Conservation (phyloP, 2,888 invertebrate species). For the Carterocephalus palaemon region DNA sequence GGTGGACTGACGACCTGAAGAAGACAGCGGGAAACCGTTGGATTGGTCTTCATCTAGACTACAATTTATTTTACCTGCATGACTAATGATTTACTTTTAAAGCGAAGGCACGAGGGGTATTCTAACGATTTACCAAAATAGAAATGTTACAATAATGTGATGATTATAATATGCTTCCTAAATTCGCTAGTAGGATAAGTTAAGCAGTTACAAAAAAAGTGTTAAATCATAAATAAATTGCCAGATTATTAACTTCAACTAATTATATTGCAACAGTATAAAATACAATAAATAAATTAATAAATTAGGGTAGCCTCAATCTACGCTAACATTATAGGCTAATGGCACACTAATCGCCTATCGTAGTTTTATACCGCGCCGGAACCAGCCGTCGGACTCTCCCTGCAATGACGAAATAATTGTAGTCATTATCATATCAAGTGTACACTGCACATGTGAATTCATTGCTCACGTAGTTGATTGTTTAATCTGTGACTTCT, state of each 20-base stretch:
- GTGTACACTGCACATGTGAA: constrained; percentile 19
- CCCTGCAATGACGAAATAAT: constrained; percentile 26
- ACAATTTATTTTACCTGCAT: too few species aligned
- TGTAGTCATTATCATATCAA: constrained; percentile 30
- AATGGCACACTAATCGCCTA: constrained; percentile 27
- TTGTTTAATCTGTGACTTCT: constrained; percentile 27
- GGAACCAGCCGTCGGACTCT: constrained; percentile 14
- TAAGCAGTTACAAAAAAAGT: too few species aligned
- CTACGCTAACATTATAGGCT: constrained; percentile 22
- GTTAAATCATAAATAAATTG: too few species aligned
- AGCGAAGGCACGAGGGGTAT: too few species aligned
- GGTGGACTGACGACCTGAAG: too few species aligned
- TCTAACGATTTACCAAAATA: too few species aligned
- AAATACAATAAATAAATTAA: constrained; percentile 24
- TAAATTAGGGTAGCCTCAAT: constrained; percentile 24
- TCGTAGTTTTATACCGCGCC: constrained; percentile 14
- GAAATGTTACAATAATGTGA: too few species aligned
- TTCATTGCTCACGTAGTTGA: constrained; percentile 3
- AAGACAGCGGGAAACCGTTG: too few species aligned
- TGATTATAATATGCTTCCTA: too few species aligned
- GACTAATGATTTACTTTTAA: too few species aligned
- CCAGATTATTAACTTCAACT: constrained; percentile 2
- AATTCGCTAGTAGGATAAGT: too few species aligned
- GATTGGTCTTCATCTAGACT: too few species aligned
- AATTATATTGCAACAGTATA: constrained; percentile 12